Evolutionary conservation across 1,140 invertebrate genomes (phyloP).

Genomic region (Brachionus plicatilis): DNA sequence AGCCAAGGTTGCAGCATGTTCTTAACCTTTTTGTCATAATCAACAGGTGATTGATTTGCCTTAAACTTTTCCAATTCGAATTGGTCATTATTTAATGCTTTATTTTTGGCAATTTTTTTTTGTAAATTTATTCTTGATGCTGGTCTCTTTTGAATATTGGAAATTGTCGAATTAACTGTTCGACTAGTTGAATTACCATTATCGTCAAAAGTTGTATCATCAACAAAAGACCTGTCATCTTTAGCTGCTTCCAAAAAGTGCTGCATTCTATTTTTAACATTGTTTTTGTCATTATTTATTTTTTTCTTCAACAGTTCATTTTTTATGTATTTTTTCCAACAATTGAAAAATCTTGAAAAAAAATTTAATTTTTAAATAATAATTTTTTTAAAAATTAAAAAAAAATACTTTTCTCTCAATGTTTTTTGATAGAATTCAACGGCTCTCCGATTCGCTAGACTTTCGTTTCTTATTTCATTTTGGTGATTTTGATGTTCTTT

Average conservation of each 20-base stretch:
- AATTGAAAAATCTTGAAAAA: slow-evolving; percentile 41
- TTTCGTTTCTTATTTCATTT: background rate
- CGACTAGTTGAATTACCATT: slow-evolving; percentile 44
- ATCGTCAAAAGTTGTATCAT: slow-evolving; percentile 43
- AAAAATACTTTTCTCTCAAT: slow-evolving; percentile 45
- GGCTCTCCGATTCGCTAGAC: slow-evolving; percentile 45
- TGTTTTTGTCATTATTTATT: slow-evolving; percentile 45
- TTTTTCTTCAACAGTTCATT: slow-evolving; percentile 45
- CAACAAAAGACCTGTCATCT: slow-evolving; percentile 38
- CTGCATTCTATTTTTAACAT: background rate
- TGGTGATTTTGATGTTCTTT: slow-evolving; percentile 10
- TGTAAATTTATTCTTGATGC: background rate
- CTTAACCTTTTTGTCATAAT: slow-evolving; percentile 11
- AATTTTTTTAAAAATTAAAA: background rate
- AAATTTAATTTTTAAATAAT: background rate
- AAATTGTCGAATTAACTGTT: background rate
- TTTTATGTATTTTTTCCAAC: slow-evolving; percentile 47
- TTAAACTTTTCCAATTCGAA: background rate
- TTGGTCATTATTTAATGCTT: background rate
- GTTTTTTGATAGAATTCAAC: slow-evolving; percentile 44
- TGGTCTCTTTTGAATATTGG: background rate
- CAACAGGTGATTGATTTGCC: background rate
- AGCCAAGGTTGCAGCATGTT: slow-evolving; percentile 43
- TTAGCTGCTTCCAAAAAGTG: slow-evolving; percentile 17
- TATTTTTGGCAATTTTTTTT: background rate